phyloP scores from a whole-genome alignment of 2,113 vertebrate species.

The Caranx melampygus region DNA sequence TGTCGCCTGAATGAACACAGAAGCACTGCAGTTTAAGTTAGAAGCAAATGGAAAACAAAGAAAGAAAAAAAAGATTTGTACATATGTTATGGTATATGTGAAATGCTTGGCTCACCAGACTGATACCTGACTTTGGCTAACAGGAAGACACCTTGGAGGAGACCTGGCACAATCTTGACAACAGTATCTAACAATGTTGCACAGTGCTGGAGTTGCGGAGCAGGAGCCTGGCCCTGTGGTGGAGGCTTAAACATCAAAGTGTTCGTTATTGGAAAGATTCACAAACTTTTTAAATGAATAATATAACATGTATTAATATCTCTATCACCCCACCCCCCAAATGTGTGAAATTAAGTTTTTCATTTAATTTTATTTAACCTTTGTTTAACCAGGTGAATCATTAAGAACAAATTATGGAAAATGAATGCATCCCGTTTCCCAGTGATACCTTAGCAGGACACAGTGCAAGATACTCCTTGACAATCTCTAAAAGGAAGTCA shows the following conservation, averaged over 20 bases:
- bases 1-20: conserved; percentile 74
- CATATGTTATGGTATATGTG: background rate
- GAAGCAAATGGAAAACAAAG: background rate
- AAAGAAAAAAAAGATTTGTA: background rate
- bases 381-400: too few relatives aligned
- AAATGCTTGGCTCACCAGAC: conserved; percentile 85
- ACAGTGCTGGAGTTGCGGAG: conserved; percentile 90
- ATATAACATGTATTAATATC: background rate
- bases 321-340: background rate
- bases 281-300: background rate
- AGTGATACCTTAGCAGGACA: conserved; percentile 89
- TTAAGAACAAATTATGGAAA: too few relatives aligned
- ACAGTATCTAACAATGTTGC: conserved; percentile 91
- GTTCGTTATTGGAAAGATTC: background rate
- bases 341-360: background rate
- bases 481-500: conserved; percentile 94
- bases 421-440: background rate
- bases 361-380: too few relatives aligned
- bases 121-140: conserved; percentile 93
- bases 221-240: conserved; percentile 85
- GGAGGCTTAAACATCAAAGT: conserved; percentile 83
- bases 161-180: conserved; percentile 91
- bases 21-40: background rate
- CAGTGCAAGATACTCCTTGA: conserved; percentile 90
- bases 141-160: conserved; percentile 90